These are phyloP conservation scores for Nomada goodeniana DNA, from an alignment of 2,888 invertebrate genomes.

Conservation along the genomic window DNA sequence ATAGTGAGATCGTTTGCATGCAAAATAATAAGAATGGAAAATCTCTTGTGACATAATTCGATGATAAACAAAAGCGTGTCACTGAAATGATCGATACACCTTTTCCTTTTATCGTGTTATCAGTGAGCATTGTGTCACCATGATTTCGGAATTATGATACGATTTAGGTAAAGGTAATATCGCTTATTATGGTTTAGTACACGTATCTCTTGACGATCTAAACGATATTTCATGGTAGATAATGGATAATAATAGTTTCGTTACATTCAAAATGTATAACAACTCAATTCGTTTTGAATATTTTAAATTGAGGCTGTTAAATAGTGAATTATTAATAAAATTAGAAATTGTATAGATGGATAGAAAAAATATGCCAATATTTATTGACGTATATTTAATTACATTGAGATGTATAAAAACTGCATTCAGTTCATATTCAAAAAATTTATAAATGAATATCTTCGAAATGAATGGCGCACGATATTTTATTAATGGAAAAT, in stretches of 20 bases:
- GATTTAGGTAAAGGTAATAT: constrained; percentile 2
- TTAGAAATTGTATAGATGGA: too few species aligned
- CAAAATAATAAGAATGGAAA: constrained; percentile 25
- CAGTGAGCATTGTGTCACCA: constrained; percentile 14
- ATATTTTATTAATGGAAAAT: constrained; percentile 20
- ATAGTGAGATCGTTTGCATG: constrained; percentile 38
- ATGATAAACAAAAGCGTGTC: constrained; percentile 6
- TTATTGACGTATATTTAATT: too few species aligned
- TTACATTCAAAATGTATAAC: too few species aligned
- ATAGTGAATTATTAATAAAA: too few species aligned
- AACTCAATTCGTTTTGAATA: too few species aligned
- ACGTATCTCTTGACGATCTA: background rate
- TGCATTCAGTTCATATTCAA: too few species aligned
- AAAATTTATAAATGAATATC: too few species aligned
- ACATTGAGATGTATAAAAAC: too few species aligned
- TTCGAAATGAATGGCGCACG: background rate
- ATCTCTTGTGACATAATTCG: constrained; percentile 31
- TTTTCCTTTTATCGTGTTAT: constrained; percentile 32
- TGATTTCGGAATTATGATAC: background rate
- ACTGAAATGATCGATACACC: constrained; percentile 9
- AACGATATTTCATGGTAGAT: too few species aligned
- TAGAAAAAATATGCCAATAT: too few species aligned
- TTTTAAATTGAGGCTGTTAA: too few species aligned
- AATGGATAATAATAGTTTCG: too few species aligned
- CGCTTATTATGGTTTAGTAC: background rate